A percentile compares a stretch with the other conserved stretches of the same genome.
phyloP scores from a whole-genome alignment of 1,140 invertebrate genomes.

The Apis florea region DNA sequence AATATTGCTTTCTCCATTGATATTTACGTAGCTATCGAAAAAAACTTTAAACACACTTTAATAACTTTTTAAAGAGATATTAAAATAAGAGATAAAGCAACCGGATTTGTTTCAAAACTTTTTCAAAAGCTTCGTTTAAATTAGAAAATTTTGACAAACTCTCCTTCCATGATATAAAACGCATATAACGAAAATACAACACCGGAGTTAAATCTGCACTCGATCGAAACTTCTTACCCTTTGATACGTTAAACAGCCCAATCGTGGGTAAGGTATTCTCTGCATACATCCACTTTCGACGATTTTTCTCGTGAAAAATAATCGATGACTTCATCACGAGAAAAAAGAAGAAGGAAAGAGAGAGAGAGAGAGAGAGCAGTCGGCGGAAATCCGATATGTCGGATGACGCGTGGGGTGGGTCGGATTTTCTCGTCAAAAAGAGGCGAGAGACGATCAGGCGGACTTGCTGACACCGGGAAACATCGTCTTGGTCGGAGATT shows the following conservation, averaged over 20 bases:
- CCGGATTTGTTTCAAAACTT: too few relatives aligned
- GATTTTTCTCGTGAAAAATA: background rate
- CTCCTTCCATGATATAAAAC: too few relatives aligned
- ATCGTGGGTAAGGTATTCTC: background rate
- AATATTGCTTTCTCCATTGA: too few relatives aligned
- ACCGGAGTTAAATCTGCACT: background rate
- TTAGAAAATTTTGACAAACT: too few relatives aligned
- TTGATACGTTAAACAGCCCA: background rate
- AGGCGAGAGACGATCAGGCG: constrained; percentile 13
- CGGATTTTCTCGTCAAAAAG: constrained; percentile 25
- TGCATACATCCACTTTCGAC: background rate
- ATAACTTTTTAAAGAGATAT: too few relatives aligned
- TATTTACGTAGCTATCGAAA: too few relatives aligned
- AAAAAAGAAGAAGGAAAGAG: background rate
- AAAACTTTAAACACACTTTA: too few relatives aligned
- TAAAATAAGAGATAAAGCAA: too few relatives aligned
- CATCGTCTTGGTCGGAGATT: constrained; percentile 41
- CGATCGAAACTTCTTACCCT: background rate
- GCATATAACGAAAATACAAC: too few relatives aligned
- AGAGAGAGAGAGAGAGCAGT: background rate
- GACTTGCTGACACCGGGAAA: constrained; percentile 47
- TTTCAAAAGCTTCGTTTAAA: too few relatives aligned
- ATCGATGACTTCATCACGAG: background rate
- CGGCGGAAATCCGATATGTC: constrained; percentile 12
- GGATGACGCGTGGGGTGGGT: background rate